Evolutionary conservation across 2,888 invertebrate species (phyloP).

Genomic region (Heliconius erato): DNA sequence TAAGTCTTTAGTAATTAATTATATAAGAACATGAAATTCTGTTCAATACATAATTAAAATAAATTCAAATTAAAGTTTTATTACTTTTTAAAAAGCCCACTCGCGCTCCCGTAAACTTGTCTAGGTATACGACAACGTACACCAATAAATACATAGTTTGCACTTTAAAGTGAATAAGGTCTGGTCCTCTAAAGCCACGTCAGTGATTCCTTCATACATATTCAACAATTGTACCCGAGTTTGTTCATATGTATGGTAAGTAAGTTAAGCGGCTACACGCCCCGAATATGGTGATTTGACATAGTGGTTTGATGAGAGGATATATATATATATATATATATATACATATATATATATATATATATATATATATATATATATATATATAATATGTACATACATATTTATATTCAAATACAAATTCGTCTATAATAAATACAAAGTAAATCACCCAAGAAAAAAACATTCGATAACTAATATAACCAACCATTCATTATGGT

Average conservation of each 20-base stretch:
- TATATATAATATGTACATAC: no score
- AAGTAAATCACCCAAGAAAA: not conserved
- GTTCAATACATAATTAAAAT: no score
- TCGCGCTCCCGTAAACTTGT: no score
- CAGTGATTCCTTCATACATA: constrained; percentile 24
- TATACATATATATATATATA: no score
- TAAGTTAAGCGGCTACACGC: constrained; percentile 9
- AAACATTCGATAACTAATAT: constrained; percentile 9
- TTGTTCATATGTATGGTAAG: constrained; percentile 29
- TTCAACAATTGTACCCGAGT: constrained; percentile 22
- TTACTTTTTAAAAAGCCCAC: no score
- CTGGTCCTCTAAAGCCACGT: constrained; percentile 1
- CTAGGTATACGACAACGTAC: not conserved
- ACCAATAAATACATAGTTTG: not conserved
- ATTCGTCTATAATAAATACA: not conserved
- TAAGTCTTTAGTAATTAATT: no score
- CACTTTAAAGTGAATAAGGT: constrained; percentile 3
- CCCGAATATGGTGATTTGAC: not conserved
- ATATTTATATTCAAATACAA: no score
- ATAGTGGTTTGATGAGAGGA: not conserved
- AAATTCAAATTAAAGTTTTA: no score
- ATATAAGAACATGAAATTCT: no score
- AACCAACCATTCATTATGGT: constrained; percentile 10
- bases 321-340: no score
- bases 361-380: no score